Base-by-base conservation (phyloP, 1,140 invertebrate genomes). In the Tachypleus tridentatus region DNA sequence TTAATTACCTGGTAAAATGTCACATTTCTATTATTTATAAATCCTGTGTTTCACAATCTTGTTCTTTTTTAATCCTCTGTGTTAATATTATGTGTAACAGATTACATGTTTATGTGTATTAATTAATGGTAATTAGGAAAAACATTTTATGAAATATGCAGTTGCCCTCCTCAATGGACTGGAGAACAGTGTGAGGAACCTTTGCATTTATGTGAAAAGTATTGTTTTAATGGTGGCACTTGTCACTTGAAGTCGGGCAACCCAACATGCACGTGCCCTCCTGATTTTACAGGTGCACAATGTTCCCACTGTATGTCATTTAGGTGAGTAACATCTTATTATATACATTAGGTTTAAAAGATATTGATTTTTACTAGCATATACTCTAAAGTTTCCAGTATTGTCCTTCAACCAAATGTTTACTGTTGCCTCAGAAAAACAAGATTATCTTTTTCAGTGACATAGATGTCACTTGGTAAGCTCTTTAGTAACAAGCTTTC, bases 141-240 rank as follows among this genome's bases (percentile, higher is more conserved):
- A n/a, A 54, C n/a, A n/a, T 7, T 54, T 54, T 54, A 8, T 8
- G n/a, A 54, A 7, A 8, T n/a, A 65, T 87, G 85, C 73, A 78
- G 77, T 61, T 88, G 87, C 71, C 80, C 78, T 29, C 74, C 80
- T 4, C 79, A 83, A 11, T 88, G 83, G 81, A 81, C 81, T 1
- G 87, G 87, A 4, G 77, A 81, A 53, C 76, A 82, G 4, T 88
- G 87, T 74, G 85, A 88, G 74, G 79, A 73, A 11, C 79, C 78
- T 3, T 75, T 81, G 9, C 74, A 78, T 4, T 73, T 78, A 53
- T 83, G 82, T 70, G 74, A 79, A n/a, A 73, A 77, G 47, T 81
- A 80, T 66, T 81, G 82, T 69, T 71, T 77, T n/a, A 85, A 86
- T 72, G 77, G 78, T 9, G 84, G 84, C 4, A 80, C 74, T 5